Conservation (phyloP, 2,113 vertebrate species). For the Erythrocercus mccallii region DNA sequence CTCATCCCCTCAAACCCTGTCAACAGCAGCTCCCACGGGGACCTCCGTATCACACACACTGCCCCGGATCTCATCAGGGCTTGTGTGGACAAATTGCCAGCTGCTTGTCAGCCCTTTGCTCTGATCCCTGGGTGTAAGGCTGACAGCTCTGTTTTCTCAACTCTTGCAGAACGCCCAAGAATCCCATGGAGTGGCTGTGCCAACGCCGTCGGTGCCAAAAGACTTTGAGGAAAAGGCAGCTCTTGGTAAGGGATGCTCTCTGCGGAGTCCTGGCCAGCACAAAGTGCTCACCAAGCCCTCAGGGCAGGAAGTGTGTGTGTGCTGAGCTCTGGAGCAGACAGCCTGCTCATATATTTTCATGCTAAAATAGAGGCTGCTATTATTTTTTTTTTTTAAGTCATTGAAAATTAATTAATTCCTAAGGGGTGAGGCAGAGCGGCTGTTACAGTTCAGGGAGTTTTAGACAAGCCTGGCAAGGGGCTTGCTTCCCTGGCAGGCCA, state of each 20-base stretch:
- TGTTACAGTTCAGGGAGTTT: background rate
- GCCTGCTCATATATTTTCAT: background rate
- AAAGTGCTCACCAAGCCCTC: rapidly evolving
- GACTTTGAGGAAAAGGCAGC: slow-evolving; percentile 68
- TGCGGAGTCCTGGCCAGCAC: background rate
- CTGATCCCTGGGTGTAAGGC: background rate
- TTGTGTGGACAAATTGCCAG: background rate
- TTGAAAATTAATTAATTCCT: background rate
- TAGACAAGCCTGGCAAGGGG: background rate
- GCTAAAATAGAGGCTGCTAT: background rate
- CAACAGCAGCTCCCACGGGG: background rate
- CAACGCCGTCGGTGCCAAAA: slow-evolving; percentile 74
- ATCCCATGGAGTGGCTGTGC: slow-evolving; percentile 77
- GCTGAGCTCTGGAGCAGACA: background rate
- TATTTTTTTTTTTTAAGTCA: background rate
- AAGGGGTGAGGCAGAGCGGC: background rate
- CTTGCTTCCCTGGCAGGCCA: background rate
- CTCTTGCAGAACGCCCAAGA: slow-evolving; percentile 72
- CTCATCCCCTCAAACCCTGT: background rate
- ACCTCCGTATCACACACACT: rapidly evolving
- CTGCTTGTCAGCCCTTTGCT: background rate
- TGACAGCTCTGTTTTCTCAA: background rate
- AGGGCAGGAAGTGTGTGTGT: background rate
- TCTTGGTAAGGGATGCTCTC: slow-evolving; percentile 61
- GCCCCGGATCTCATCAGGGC: background rate